Evolutionary conservation across 2,113 vertebrate species (phyloP), one percentile per base, ranked within the genome.

Genomic region (Tachycineta bicolor): DNA sequence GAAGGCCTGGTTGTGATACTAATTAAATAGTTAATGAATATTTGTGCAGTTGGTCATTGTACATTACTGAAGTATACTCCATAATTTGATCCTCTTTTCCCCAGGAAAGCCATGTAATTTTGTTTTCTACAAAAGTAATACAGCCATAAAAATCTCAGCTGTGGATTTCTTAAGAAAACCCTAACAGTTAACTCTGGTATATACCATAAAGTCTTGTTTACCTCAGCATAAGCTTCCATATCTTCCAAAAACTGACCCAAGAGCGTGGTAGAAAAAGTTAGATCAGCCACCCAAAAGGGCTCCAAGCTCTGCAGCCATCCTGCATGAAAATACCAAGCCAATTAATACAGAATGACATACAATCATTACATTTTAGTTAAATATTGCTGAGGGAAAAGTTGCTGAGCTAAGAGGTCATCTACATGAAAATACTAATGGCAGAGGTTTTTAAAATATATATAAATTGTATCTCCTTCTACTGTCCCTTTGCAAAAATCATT

Each of bases 201-300:
- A 46, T 41, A 46, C n/a, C 63, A 78, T 16, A 9, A 74, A 75
- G 21, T 47, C 83, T 41, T 46, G 53, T 76, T 97, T 96, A 98
- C 99, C 98, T 99, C 99, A 90, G 99, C 99, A 91, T 99, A 99
- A 28, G 99, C 99, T 94, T 99, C 99, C 99, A 99, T 99, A 81
- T 99, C 99, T 96, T 99, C 99, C 84, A 99, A 97, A 98, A 99
- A 99, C 96, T 99, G 99, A 46, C 99, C 99, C 97, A 99, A 97
- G 34, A 99, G 97, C 1, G 99, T 99, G 58, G 99, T 99, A 94
- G 99, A 99, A 98, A 99, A 99, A 77, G 98, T 98, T 93, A 99
- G 98, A 97, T 99, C 99, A 77, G 99, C 99, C 94, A 99, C 99
- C 99, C 99, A 99, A 97, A 99, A 99, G 65, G 99, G 99, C 91